These are phyloP conservation scores for Styela plicata DNA, from an alignment of 23 tunicate species.

Conservation along the genomic window DNA sequence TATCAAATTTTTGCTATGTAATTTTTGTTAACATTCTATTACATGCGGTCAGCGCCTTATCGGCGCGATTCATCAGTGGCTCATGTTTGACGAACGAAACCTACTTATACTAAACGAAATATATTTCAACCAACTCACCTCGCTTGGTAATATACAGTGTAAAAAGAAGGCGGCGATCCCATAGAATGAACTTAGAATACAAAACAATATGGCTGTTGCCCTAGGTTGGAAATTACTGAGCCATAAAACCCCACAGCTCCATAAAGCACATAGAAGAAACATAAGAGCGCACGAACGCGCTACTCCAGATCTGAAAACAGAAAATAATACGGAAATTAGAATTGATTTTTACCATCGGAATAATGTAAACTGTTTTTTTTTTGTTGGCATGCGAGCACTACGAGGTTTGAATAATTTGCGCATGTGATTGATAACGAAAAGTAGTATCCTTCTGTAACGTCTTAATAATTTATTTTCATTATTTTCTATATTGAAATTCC, in stretches of 20 bases:
- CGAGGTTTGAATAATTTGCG: no score
- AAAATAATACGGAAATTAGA: not conserved
- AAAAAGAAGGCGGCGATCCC: constrained; percentile 50
- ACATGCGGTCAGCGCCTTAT: no score
- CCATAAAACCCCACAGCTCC: constrained; percentile 84
- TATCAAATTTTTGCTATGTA: no score
- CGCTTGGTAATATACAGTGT: constrained; percentile 42
- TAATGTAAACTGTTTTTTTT: no score
- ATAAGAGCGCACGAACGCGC: constrained; percentile 47
- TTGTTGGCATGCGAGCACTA: no score
- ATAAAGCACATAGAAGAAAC: constrained; percentile 54
- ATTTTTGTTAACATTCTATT: no score
- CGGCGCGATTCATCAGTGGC: no score
- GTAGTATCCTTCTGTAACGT: not conserved
- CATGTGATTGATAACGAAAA: not conserved
- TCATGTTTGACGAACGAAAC: no score
- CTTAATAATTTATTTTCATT: no score
- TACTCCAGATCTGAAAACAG: constrained; percentile 40
- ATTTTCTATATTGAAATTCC: no score
- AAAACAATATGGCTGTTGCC: constrained; percentile 58
- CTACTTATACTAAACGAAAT: not conserved
- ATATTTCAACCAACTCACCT: constrained; percentile 23
- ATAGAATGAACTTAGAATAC: constrained; percentile 43
- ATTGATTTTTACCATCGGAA: no score
- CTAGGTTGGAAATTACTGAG: constrained; percentile 43